Conservation (phyloP, 2,888 invertebrate genomes). For the Leptopilina myrica region DNA sequence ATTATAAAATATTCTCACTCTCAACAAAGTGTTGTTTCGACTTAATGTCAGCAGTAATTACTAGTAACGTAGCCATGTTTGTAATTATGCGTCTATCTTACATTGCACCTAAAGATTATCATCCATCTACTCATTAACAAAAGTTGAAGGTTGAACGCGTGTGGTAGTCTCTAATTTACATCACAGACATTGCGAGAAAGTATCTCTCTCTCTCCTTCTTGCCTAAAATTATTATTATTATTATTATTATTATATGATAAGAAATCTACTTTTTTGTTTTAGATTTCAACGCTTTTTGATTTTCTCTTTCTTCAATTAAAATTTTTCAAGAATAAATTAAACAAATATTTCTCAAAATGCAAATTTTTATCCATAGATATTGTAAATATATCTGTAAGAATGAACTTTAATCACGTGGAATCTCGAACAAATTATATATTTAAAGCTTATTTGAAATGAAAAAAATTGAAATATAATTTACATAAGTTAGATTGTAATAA, state of each 20-base stretch:
- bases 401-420: background rate
- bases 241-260: background rate
- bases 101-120: constrained; percentile 9
- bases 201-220: background rate
- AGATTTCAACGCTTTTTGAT: background rate
- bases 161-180: constrained; percentile 18
- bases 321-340: too few relatives aligned
- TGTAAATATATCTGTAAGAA: background rate
- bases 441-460: too few relatives aligned
- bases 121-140: constrained; percentile 35
- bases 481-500: too few relatives aligned
- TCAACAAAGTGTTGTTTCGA: constrained; percentile 3
- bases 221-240: constrained; percentile 3
- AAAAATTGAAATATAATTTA: too few relatives aligned
- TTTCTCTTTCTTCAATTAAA: background rate
- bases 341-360: too few relatives aligned
- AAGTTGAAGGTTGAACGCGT: constrained; percentile 26
- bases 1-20: constrained; percentile 21
- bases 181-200: constrained; percentile 1
- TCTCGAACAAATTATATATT: background rate
- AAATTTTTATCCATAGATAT: too few relatives aligned
- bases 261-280: background rate
- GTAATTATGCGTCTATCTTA: constrained; percentile 23
- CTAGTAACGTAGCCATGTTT: background rate
- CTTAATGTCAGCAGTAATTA: constrained; percentile 36